phyloP scores from a whole-genome alignment of 2,888 invertebrate species.

The Zygothrica quintamaculata region DNA sequence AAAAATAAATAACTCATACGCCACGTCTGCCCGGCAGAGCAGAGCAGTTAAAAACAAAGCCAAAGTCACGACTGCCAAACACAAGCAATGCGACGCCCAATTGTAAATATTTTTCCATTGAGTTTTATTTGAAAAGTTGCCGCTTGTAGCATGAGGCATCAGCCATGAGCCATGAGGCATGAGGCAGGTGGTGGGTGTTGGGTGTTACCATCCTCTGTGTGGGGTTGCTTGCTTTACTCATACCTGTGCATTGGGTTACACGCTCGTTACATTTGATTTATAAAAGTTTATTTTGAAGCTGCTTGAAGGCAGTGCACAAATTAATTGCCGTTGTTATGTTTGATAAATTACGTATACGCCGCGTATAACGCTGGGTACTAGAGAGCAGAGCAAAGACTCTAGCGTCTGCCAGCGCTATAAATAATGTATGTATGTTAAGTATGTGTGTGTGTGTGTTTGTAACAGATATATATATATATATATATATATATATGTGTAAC shows the following conservation, averaged over 20 bases:
- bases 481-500: constrained; percentile 29
- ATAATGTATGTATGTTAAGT: constrained; percentile 51
- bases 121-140: constrained; percentile 77
- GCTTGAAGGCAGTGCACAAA: constrained; percentile 65
- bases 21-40: constrained; percentile 28
- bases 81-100: constrained; percentile 53
- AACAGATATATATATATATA: no score
- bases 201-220: neutral
- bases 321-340: constrained; percentile 77
- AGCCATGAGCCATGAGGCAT: neutral
- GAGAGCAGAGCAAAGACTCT: constrained; percentile 19
- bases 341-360: constrained; percentile 76
- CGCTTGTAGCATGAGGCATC: neutral
- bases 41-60: constrained; percentile 47
- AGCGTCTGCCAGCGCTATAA: constrained; percentile 52
- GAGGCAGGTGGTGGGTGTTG: neutral
- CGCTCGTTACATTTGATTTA: constrained; percentile 80
- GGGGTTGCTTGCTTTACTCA: constrained; percentile 2
- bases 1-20: constrained; percentile 78
- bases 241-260: constrained; percentile 68
- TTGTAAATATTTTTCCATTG: constrained; percentile 77
- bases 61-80: constrained; percentile 73
- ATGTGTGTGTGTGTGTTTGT: constrained; percentile 46
- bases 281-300: constrained; percentile 72
- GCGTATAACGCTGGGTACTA: constrained; percentile 36